Conservation (phyloP, 2,888 invertebrate genomes). For the Philereme transversata region DNA sequence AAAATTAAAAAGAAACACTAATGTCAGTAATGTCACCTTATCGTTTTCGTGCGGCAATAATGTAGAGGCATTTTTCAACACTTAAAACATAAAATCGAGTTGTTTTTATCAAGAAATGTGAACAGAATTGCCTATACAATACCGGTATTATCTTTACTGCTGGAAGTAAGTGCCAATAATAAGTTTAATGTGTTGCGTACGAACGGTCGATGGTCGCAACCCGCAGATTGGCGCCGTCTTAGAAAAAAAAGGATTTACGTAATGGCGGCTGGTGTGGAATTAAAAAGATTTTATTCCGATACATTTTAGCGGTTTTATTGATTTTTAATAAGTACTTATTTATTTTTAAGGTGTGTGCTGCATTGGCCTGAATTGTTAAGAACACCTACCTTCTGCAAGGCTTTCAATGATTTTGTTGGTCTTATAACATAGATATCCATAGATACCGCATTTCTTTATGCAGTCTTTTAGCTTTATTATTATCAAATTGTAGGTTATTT, state of each 20-base stretch:
- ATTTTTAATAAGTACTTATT: conserved; percentile 16
- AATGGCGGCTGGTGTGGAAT: conserved; percentile 49
- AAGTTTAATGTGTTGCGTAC: conserved; percentile 66
- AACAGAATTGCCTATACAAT: conserved; percentile 73
- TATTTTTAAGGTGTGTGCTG: background rate
- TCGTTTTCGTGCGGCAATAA: conserved; percentile 59
- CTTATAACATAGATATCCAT: no score
- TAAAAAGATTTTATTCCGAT: conserved; percentile 34
- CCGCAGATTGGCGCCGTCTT: conserved; percentile 63
- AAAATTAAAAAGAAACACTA: conserved; percentile 57
- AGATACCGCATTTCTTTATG: no score
- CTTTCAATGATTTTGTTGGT: background rate
- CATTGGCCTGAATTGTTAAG: conserved; percentile 2
- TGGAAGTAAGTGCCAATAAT: conserved; percentile 74
- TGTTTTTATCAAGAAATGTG: conserved; percentile 72
- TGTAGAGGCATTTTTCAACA: conserved; percentile 67
- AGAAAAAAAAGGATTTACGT: conserved; percentile 53
- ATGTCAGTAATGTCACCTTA: conserved; percentile 54
- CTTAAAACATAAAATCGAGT: conserved; percentile 73
- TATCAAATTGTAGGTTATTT: no score
- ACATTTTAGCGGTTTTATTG: conserved; percentile 31
- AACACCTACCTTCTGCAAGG: background rate
- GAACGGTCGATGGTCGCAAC: conserved; percentile 45
- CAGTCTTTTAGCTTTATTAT: no score
- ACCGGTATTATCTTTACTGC: conserved; percentile 75